Evolutionary conservation across 2,888 invertebrate species (phyloP), one percentile per base, ranked within the genome.

Genomic region (Chymomyza procnemis): DNA sequence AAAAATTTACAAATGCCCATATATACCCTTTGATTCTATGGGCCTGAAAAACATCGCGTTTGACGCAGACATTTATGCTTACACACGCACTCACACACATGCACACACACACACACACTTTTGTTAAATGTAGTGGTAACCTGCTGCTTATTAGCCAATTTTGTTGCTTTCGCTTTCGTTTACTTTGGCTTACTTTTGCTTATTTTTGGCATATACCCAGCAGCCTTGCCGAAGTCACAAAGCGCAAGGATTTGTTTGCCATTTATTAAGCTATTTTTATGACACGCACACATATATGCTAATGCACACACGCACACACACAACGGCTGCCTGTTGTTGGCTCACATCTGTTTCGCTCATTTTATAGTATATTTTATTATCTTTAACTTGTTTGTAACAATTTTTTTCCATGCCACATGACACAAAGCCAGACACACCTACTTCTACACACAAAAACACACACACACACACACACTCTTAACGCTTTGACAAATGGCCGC

Each of bases 181-280:
- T 41, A 14, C 34, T 41, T 41, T 41, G 34, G 34, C 34, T 41
- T 41, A 41, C 34, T 50, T 16, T 50, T 50, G 50, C 50, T 50
- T 50, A 19, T 50, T 50, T 50, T 19, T 50, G 50, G 50, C 50
- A 50, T 50, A 50, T 50, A 18, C 50, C 50, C 50, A 50, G 34
- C 50, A 50, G 50, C 50, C 19, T 50, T 50, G 16, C 16, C 16
- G 18, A 50, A 50, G 50, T 50, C 50, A 50, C 50, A 50, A 50
- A 19, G 50, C 72, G 74, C 78, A 68, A 69, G 77, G 75, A 69
- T 76, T 81, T 79, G 68, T 70, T 81, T 81, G 83, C 76, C 76
- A 78, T 81, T 81, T 81, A 83, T 83, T 83, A 78, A 66, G 78
- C 76, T 80, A 83, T 82, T 83, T 83, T 81, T 83, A 81, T 78